Base-by-base conservation (phyloP, 2,888 invertebrate species). In the Hermodice carunculata region DNA sequence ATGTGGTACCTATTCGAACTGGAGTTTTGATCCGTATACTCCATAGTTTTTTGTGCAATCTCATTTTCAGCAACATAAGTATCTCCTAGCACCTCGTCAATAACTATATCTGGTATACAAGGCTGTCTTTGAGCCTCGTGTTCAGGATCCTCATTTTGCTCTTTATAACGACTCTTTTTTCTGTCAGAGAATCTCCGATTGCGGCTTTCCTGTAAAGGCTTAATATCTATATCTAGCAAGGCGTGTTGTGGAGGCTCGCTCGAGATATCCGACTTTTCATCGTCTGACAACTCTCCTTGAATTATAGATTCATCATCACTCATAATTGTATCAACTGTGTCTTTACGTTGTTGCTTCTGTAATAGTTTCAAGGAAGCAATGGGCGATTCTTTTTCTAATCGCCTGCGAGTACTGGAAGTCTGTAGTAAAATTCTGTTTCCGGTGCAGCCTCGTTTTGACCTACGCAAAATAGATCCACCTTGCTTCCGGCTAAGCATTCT, bases 341-440 rank as follows among this genome's bases (percentile, higher is more conserved):
- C 40, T 14, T 51, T 37, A 22, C 60, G 37, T 37, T 49, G 43
- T 43, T 52, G 51, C 42, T 60, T 52, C 22, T 60, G 51, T 37
- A 60, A 19, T 8, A 60, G 26, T 8, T 52, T 14, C 19, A 60
- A 37, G 8, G 60, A 60, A 3, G 60, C 60, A 14, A 60, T 60
- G 37, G 60, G 60, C 4, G 60, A 60, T 22, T 60, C 60, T 11
- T 43, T 32, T 19, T 60, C 60, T 8, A 52, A 34, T 5, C 60
- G 49, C 28, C 28, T 42, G 17, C 51, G 19, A 2, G 51, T 52
- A 37, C 52, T 60, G 28, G 51, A 52, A 17, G 51, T 49, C 22
- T 49, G 42, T 1, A 49, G 28, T 52, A 60, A 48, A 24, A 60
- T 37, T 5, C 57, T 37, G 22, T 52, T 19, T 14, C 44, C 44